Evolutionary conservation across 1,140 invertebrate species (phyloP).

Genomic region (Colletes latitarsis): DNA sequence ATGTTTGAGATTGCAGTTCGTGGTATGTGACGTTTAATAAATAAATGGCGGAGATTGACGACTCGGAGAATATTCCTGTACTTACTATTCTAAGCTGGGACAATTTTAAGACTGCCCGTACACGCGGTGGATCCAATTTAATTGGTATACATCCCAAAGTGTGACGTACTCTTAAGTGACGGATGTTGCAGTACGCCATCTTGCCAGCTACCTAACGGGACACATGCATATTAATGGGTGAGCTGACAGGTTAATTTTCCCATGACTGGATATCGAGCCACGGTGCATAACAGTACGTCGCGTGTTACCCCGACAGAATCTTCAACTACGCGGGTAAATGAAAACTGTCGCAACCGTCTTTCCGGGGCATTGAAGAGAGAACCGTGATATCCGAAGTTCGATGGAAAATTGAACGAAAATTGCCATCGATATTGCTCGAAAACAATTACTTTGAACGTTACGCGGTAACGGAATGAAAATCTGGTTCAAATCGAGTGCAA

Average conservation of each 20-base stretch:
- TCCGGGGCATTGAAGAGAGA: neutral
- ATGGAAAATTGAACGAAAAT: neutral
- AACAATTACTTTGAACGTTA: neutral
- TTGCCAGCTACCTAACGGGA: constrained; percentile 32
- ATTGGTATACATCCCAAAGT: constrained; percentile 2
- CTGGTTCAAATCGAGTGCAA: too few relatives aligned
- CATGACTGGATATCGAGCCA: constrained; percentile 30
- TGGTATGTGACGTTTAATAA: too few relatives aligned
- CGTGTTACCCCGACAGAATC: neutral
- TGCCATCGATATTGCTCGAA: neutral
- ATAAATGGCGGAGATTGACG: too few relatives aligned
- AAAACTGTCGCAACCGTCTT: neutral
- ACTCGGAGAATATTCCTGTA: too few relatives aligned
- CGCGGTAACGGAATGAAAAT: neutral
- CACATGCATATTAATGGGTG: constrained; percentile 44
- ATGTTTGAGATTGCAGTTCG: too few relatives aligned
- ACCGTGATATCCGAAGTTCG: neutral
- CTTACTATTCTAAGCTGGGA: neutral
- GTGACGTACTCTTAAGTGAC: constrained; percentile 1
- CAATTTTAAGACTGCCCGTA: neutral
- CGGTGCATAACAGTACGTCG: neutral
- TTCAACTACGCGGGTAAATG: neutral
- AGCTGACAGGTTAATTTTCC: constrained; percentile 51
- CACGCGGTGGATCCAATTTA: neutral
- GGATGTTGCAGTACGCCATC: constrained; percentile 24